A percentile compares a stretch with the other conserved stretches of the same genome.
phyloP scores from a whole-genome alignment of 1,140 invertebrate genomes.

The Drosophila subobscura region DNA sequence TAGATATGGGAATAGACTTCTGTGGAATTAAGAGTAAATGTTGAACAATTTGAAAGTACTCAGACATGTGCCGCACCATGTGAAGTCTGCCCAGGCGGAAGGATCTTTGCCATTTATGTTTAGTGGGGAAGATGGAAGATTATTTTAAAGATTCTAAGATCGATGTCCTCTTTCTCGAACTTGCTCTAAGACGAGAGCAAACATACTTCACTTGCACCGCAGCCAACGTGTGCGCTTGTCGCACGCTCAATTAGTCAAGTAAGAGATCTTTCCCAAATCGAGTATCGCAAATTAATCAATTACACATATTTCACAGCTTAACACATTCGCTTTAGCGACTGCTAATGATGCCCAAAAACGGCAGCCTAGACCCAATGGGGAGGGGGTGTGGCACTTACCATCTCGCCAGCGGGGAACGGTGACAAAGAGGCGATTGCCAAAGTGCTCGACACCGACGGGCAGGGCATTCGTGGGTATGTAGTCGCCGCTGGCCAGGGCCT shows the following conservation, averaged over 20 bases:
- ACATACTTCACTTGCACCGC: no score
- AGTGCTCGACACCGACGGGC: slow-evolving; percentile 91
- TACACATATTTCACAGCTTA: slow-evolving; percentile 20
- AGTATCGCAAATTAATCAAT: slow-evolving; percentile 6
- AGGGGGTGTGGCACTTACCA: slow-evolving; percentile 83
- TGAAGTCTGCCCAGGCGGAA: no score
- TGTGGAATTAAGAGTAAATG: no score
- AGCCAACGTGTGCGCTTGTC: no score
- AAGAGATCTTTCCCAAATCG: background rate
- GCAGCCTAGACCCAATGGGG: slow-evolving; percentile 16
- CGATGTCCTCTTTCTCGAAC: no score
- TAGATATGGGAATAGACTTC: no score
- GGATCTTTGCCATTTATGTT: no score
- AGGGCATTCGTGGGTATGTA: slow-evolving; percentile 89
- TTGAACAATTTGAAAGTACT: no score
- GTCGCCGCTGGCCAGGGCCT: slow-evolving; percentile 87
- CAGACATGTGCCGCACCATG: no score
- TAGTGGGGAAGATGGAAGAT: no score
- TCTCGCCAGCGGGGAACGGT: slow-evolving; percentile 90
- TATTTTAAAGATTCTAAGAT: no score
- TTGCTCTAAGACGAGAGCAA: no score
- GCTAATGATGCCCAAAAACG: slow-evolving; percentile 60
- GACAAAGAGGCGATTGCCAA: slow-evolving; percentile 90
- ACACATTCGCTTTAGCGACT: slow-evolving; percentile 21
- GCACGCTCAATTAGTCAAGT: background rate